Evolutionary conservation across 2,113 vertebrate species (phyloP), one percentile per base, ranked within the genome.

Genomic region (Neolamprologus modestus): DNA sequence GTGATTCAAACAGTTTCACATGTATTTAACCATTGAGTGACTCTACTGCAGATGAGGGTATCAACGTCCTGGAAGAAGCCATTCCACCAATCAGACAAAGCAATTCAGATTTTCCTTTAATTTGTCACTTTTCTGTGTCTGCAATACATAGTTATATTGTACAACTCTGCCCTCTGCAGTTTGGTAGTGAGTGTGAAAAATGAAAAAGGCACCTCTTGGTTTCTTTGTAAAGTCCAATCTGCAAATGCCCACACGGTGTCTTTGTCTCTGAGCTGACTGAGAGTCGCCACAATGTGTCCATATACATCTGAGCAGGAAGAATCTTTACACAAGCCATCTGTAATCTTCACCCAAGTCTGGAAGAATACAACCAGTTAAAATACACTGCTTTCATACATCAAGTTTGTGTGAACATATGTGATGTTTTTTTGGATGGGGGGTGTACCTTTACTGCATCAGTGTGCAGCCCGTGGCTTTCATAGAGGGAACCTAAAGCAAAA

Each of bases 311-410:
- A 71, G 61, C 93, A 92, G 16, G 83, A 91, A 12, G 35, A 31
- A 28, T 96, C 94, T 71, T 73, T 33, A 28, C 47, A 73, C 50
- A 80, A n/a, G 17, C 92, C 95, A 28, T 96, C 94, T 42, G 78
- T 93, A 52, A 96, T 94, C 33, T 93, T 88, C 83, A 95, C 78
- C 96, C 96, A 96, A 6, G 89, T 96, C 95, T 96, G 85, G 11
- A 82, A 90, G n/a, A 83, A 85, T 9, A 81, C 2, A 83, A 91
- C 26, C 83, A 16, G 28, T 9, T 81, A 11, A 37, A 79, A 87
- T 8, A 71, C 45, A 26, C 3, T 8, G 7, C 5, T 3, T 63
- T 21, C 17, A 5, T 5, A 24, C 19, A 35, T 53, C 0, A n/a
- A 21, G 2, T 16, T 16, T 33, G 8, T 12, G 11, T 21, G 12